phyloP scores from a whole-genome alignment of 2,113 vertebrate species.

The Nannobrachium achirus region DNA sequence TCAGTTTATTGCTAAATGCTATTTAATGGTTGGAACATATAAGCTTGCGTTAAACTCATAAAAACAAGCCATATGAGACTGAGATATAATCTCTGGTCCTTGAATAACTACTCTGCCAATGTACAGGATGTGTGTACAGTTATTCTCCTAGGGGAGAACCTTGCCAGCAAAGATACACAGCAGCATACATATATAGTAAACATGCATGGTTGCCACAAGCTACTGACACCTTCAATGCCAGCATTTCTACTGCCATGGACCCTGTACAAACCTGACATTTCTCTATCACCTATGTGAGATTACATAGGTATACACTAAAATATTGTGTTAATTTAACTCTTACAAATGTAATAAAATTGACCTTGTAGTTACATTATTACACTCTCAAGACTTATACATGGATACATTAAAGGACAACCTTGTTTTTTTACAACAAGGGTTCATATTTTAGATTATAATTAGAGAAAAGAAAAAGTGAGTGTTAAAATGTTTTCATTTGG shows the following conservation, averaged over 20 bases:
- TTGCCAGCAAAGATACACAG: constrained; percentile 23
- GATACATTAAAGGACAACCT: no score
- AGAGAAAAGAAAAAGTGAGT: no score
- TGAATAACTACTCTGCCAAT: constrained; percentile 8
- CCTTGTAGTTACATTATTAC: no score
- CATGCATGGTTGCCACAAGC: constrained; percentile 25
- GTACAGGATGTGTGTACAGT: constrained; percentile 27
- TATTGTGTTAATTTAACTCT: no score
- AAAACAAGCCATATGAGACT: background rate
- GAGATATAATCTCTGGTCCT: background rate
- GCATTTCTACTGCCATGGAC: constrained; percentile 25
- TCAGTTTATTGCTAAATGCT: background rate
- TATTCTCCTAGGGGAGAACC: constrained; percentile 31
- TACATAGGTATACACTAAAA: constrained; percentile 17
- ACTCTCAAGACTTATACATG: no score
- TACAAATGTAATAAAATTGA: no score
- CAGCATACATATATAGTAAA: background rate
- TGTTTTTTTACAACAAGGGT: no score
- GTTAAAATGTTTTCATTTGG: no score
- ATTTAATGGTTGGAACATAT: background rate
- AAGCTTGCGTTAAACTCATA: background rate
- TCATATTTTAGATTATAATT: no score
- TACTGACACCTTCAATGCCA: constrained; percentile 37
- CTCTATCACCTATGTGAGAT: background rate
- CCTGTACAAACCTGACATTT: background rate